phyloP scores from a whole-genome alignment of 1,140 invertebrate genomes.

The Ceratitis capitata region DNA sequence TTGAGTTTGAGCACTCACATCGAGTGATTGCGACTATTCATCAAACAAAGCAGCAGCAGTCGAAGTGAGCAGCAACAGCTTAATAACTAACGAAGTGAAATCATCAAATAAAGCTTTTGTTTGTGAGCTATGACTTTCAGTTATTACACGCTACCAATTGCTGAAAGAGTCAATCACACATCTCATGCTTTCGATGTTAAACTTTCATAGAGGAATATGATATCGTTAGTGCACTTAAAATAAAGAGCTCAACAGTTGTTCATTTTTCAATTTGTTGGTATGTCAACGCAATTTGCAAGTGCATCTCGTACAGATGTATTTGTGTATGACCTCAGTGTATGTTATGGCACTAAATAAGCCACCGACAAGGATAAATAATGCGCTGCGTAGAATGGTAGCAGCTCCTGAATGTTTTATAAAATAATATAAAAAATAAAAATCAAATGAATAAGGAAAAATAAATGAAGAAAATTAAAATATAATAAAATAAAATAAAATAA shows the following conservation, averaged over 20 bases:
- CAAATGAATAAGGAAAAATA: too few species aligned
- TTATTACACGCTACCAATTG: too few species aligned
- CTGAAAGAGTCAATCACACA: too few species aligned
- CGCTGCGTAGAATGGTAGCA: background rate
- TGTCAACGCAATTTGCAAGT: constrained; percentile 27
- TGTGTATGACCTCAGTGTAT: too few species aligned
- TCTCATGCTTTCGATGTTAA: background rate
- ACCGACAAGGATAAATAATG: constrained; percentile 12
- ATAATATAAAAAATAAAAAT: too few species aligned
- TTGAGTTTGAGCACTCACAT: background rate
- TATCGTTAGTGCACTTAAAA: background rate
- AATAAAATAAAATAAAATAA: too few species aligned
- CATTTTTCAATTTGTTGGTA: constrained; percentile 33
- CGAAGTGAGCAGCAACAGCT: background rate
- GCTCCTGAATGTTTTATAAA: too few species aligned
- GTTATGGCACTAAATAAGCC: too few species aligned
- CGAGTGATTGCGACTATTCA: constrained; percentile 6
- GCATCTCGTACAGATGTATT: background rate
- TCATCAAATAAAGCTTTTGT: constrained; percentile 34
- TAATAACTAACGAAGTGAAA: constrained; percentile 20
- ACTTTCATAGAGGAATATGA: constrained; percentile 16
- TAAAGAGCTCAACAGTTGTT: constrained; percentile 3
- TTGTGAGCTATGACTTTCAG: constrained; percentile 1
- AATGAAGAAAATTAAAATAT: too few species aligned
- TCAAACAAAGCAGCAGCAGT: background rate